These are phyloP conservation scores for Epizoanthus stellaris DNA, from an alignment of 92 coral and sea anemone genomes.

Conservation along the genomic window DNA sequence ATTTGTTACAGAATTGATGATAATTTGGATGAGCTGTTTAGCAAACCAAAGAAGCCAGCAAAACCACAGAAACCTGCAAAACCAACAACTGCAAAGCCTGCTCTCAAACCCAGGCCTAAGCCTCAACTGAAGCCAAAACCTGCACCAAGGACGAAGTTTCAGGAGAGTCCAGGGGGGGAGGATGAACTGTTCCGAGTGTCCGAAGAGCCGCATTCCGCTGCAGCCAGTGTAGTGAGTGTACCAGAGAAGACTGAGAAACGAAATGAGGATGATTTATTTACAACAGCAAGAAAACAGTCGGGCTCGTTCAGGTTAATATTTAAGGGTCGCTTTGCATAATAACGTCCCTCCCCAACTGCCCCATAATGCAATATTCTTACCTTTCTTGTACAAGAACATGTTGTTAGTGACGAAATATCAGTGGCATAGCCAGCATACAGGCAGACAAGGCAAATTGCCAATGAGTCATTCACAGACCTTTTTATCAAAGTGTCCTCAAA, in stretches of 20 bases:
- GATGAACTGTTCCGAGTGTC: conserved; percentile 60
- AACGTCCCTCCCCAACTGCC: no score
- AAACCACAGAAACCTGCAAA: conserved; percentile 51
- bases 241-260: conserved; percentile 25
- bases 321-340: no score
- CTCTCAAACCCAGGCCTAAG: conserved; percentile 68
- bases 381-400: no score
- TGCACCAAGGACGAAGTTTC: conserved; percentile 88
- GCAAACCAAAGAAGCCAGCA: conserved; percentile 75
- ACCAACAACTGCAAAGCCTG: conserved; percentile 68
- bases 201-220: background rate
- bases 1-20: conserved; percentile 84
- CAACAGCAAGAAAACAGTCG: conserved; percentile 72
- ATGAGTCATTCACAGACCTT: no score
- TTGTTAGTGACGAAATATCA: no score
- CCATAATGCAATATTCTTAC: no score
- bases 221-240: conserved; percentile 33
- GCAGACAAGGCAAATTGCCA: no score
- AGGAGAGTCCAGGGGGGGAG: conserved; percentile 75
- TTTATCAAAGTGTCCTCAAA: no score
- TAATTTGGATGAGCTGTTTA: conserved; percentile 88
- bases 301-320: conserved; percentile 62
- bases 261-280: conserved; percentile 69
- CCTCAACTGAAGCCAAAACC: conserved; percentile 97
- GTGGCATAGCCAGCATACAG: no score